These are phyloP conservation scores for Nerophis lumbriciformis DNA, from an alignment of 2,113 vertebrate species.

Conservation along the genomic window DNA sequence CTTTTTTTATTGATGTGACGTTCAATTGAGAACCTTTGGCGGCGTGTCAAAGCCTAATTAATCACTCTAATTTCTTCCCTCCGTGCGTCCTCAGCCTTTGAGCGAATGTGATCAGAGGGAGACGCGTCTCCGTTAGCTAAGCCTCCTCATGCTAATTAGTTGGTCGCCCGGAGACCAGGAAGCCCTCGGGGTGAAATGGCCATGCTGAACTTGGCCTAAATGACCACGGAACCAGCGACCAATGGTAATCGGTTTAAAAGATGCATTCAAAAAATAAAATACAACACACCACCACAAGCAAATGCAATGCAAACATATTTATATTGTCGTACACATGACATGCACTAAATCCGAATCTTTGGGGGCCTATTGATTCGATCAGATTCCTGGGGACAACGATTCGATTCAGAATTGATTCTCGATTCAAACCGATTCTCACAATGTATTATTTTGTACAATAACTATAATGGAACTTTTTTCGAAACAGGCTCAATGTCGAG, in stretches of 20 bases:
- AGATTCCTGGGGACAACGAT: too few species aligned
- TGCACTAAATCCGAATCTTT: too few species aligned
- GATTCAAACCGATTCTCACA: too few species aligned
- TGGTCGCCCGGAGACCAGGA: slow-evolving; percentile 63
- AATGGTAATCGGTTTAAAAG: slow-evolving; percentile 18
- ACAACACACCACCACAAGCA: too few species aligned
- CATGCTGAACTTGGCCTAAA: slow-evolving; percentile 63
- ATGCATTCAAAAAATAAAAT: too few species aligned
- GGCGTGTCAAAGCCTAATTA: slow-evolving; percentile 72
- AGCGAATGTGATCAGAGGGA: slow-evolving; percentile 64
- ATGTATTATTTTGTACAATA: too few species aligned
- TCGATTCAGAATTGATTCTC: too few species aligned
- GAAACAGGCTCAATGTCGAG: too few species aligned
- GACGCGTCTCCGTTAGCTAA: slow-evolving; percentile 48
- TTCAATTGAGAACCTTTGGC: slow-evolving; percentile 78
- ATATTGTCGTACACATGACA: too few species aligned
- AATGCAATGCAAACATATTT: too few species aligned
- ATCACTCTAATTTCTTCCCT: slow-evolving; percentile 73
- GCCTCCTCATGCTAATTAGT: slow-evolving; percentile 70
- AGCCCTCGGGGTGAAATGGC: slow-evolving; percentile 59
- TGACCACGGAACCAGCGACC: slow-evolving; percentile 63
- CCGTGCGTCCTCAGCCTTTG: slow-evolving; percentile 53
- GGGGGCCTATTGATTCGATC: too few species aligned
- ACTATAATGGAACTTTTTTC: too few species aligned
- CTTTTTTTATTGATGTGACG: slow-evolving; percentile 74